A percentile compares a stretch with the other conserved stretches of the same genome.
phyloP scores from a whole-genome alignment of 2,797 vertebrate species.

The Pangasius sanitwongsei region DNA sequence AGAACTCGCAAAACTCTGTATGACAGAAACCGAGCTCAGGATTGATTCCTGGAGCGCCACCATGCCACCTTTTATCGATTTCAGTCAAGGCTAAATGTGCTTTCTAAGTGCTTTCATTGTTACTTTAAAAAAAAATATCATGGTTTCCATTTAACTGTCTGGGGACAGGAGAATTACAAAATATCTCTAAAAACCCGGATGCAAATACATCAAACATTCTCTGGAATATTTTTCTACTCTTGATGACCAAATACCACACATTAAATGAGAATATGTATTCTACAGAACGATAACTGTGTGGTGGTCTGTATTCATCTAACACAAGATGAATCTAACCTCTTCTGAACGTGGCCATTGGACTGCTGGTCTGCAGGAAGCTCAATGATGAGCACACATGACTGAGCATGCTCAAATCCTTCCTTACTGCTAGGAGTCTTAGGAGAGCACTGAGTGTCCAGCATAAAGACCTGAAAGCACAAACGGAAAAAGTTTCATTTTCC shows the following conservation, averaged over 20 bases:
- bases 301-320: background rate
- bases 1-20: background rate
- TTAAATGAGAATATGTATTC: background rate
- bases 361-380: constrained; percentile 90
- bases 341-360: constrained; percentile 88
- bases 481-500: background rate
- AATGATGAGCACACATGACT: constrained; percentile 95
- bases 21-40: background rate
- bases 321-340: constrained; percentile 77
- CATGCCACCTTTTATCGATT: background rate
- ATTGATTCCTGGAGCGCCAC: background rate
- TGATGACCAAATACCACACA: background rate
- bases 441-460: constrained; percentile 94
- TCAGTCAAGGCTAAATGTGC: background rate
- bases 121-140: background rate
- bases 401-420: constrained; percentile 95
- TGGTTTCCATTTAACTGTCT: background rate
- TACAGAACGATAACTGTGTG: background rate
- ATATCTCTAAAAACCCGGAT: background rate
- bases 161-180: background rate
- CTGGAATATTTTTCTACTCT: background rate
- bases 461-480: constrained; percentile 84
- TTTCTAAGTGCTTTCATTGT: background rate
- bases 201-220: background rate
- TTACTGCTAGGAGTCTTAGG: constrained; percentile 95